Evolutionary conservation across 2,888 invertebrate species (phyloP).

Genomic region (Dynastes grantii): DNA sequence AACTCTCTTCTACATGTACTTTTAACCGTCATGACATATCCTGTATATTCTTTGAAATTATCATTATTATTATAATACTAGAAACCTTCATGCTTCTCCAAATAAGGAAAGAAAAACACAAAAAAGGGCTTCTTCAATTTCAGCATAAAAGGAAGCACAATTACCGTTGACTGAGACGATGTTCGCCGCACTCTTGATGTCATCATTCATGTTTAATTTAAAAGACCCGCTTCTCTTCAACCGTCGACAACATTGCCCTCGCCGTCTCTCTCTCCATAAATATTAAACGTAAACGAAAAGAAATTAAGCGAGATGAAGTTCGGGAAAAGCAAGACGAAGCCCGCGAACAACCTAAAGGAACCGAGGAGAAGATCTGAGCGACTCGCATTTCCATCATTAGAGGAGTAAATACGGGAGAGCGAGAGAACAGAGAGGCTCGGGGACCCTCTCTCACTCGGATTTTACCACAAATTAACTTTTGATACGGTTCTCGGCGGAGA

Average conservation of each 20-base stretch:
- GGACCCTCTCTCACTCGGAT: conserved; percentile 65
- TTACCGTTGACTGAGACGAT: not conserved
- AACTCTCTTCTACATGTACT: too few species aligned
- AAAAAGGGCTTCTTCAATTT: too few species aligned
- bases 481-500: conserved; percentile 70
- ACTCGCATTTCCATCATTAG: conserved; percentile 67
- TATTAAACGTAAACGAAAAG: conserved; percentile 64
- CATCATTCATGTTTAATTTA: conserved; percentile 59
- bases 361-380: conserved; percentile 4
- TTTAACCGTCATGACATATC: too few species aligned
- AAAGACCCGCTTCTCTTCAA: conserved; percentile 54
- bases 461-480: conserved; percentile 72
- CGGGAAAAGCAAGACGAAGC: conserved; percentile 13
- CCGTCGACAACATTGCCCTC: too few species aligned
- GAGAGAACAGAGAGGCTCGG: conserved; percentile 34
- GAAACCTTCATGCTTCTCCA: too few species aligned
- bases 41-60: too few species aligned
- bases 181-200: too few species aligned
- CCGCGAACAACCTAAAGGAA: not conserved
- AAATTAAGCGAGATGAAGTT: conserved; percentile 56
- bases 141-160: conserved; percentile 2
- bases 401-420: conserved; percentile 64
- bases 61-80: too few species aligned
- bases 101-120: too few species aligned
- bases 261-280: conserved; percentile 60